Evolutionary conservation across 2,113 vertebrate genomes (phyloP).

Genomic region (Echinops telfairi): DNA sequence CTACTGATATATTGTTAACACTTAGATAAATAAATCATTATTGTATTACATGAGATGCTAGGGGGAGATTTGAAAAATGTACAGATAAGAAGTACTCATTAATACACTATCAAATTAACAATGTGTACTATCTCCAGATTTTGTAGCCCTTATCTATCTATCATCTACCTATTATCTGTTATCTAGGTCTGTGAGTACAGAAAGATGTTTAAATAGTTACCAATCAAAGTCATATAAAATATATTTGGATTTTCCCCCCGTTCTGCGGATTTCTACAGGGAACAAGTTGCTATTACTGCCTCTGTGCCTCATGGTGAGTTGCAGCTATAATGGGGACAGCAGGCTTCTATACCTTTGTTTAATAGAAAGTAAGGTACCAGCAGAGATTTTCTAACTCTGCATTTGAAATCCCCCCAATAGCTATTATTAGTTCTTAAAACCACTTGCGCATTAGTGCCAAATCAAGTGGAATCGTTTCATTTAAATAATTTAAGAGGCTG

Average conservation of each 20-base stretch:
- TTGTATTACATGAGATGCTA: slow-evolving; percentile 87
- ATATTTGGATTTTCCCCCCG: slow-evolving; percentile 4
- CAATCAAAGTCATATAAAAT: slow-evolving; percentile 23
- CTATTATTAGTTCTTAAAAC: slow-evolving; percentile 72
- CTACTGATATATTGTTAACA: slow-evolving; percentile 87
- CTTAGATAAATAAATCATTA: slow-evolving; percentile 89
- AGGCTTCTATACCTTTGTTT: slow-evolving; percentile 68
- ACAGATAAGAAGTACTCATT: slow-evolving; percentile 84
- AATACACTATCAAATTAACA: slow-evolving; percentile 81
- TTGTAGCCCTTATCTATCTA: slow-evolving; percentile 44
- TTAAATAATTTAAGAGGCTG: slow-evolving; percentile 81
- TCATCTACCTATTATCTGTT: neutral
- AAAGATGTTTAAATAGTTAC: slow-evolving; percentile 27
- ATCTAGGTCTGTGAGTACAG: neutral
- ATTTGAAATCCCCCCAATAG: slow-evolving; percentile 72
- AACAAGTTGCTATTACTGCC: slow-evolving; percentile 41
- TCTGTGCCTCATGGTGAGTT: slow-evolving; percentile 46
- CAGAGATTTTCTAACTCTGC: slow-evolving; percentile 73
- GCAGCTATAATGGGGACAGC: slow-evolving; percentile 50
- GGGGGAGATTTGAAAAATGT: slow-evolving; percentile 86
- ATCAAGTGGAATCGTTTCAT: slow-evolving; percentile 81
- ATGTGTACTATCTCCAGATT: neutral
- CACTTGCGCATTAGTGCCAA: slow-evolving; percentile 72
- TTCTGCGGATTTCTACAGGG: slow-evolving; percentile 60
- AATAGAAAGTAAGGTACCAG: slow-evolving; percentile 41